Base-by-base conservation (phyloP, 1,140 invertebrate species). In the Acarapis woodi region DNA sequence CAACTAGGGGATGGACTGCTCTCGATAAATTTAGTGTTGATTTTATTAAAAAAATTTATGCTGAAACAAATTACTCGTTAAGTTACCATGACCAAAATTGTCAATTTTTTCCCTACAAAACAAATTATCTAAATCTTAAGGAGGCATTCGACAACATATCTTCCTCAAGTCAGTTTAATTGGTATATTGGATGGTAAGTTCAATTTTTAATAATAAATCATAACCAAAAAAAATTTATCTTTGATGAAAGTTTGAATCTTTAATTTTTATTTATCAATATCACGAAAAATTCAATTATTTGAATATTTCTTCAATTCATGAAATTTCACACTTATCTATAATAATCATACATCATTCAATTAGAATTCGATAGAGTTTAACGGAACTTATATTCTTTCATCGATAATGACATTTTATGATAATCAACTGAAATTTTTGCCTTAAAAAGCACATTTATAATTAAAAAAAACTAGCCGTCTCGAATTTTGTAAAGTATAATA, bases 81-180 rank as follows among this genome's bases (percentile, higher is more conserved):
- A 18, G 60, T 65, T 1, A 40, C 55, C 34, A 55, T 52, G 39
- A 49, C 32, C 38, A 40, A 19, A 42, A 47, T 24, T 90, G 83
- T 47, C 82, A 85, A 51, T 90, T 85, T 53, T 78, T 88, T 49
- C 73, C 77, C 0, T 90, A 88, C 51, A 68, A 78, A 51, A 85
- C 78, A 0, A 75, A 76, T 35, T 77, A 85, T 48, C 54, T 56
- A 10, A 68, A 60, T 31, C 56, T 88, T 1, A 52, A 57, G 30
- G 72, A 87, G 39, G 76, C 74, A 1, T 68, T 88, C 39, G 64
- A 68, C 30, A 61, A 59, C 54, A n/a, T 65, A 66, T 22, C 50
- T 57, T 10, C 57, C 62, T 26, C 53, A 61, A 16, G 71, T 70
- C 2, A 61, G 65, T 21, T 41, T 35, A 28, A 71, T 0, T 83